Conservation (phyloP, 2,888 invertebrate genomes). For the Megamerina dolium region DNA sequence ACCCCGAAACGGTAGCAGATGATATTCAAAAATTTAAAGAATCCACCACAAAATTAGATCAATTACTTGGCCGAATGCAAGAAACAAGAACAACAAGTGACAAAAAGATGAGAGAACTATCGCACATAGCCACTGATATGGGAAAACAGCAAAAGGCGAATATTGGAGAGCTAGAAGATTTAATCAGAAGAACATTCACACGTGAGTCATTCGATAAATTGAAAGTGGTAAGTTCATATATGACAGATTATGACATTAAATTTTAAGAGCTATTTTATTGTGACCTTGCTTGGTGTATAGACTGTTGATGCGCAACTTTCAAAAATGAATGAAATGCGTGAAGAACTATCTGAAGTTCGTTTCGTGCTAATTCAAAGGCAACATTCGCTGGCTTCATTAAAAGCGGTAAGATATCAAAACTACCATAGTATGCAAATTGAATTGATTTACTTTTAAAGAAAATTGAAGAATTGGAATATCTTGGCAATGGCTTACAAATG, state of each 20-base stretch:
- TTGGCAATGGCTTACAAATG: constrained; percentile 35
- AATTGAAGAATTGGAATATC: constrained; percentile 31
- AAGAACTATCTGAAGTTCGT: constrained; percentile 33
- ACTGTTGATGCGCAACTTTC: constrained; percentile 20
- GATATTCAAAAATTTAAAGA: constrained; percentile 18
- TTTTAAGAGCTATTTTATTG: too few relatives aligned
- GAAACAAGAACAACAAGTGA: constrained; percentile 8
- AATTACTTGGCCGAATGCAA: constrained; percentile 9
- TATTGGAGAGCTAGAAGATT: constrained; percentile 7
- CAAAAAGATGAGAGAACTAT: constrained; percentile 4
- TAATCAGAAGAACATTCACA: constrained; percentile 14
- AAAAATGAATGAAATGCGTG: constrained; percentile 26
- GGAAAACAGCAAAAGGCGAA: constrained; percentile 6
- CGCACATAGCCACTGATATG: background rate
- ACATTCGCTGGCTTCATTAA: constrained; percentile 26
- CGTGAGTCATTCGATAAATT: constrained; percentile 14
- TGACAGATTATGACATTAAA: too few relatives aligned
- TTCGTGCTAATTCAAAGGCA: constrained; percentile 30
- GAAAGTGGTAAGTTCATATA: constrained; percentile 22
- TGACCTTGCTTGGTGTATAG: too few relatives aligned
- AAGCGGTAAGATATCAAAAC: constrained; percentile 23
- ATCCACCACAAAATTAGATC: constrained; percentile 24
- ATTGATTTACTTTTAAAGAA: constrained; percentile 23
- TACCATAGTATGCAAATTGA: background rate
- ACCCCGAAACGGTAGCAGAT: constrained; percentile 3